Conservation (phyloP, 2,113 vertebrate genomes). For the Dissostichus mawsoni region DNA sequence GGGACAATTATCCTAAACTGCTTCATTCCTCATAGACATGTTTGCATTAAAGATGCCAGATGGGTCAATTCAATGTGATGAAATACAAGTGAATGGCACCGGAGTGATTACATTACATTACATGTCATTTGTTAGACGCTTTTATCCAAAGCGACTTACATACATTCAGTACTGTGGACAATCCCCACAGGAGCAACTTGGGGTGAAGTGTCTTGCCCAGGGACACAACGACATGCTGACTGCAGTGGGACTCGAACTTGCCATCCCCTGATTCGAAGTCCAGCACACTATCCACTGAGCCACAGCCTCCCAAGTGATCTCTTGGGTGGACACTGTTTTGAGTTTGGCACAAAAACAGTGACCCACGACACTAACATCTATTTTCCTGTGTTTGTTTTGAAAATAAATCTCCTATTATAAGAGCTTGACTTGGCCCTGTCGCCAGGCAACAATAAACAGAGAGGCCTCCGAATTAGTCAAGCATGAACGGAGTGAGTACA, state of each 20-base stretch:
- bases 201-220: no score
- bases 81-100: not conserved
- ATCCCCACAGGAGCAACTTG: no score
- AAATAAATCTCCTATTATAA: constrained; percentile 56
- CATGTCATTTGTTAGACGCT: no score
- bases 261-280: no score
- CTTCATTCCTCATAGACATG: not conserved
- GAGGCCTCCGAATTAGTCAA: constrained; percentile 61
- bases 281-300: no score
- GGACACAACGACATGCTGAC: no score
- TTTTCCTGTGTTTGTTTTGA: constrained; percentile 47
- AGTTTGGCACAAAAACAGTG: constrained; percentile 22
- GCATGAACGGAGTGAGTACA: constrained; percentile 58
- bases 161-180: no score
- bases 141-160: no score
- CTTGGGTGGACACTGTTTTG: constrained; percentile 4
- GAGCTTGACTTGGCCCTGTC: constrained; percentile 60
- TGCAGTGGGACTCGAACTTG: no score
- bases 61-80: constrained; percentile 3
- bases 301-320: not conserved
- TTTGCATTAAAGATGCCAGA: constrained; percentile 14
- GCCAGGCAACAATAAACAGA: constrained; percentile 66
- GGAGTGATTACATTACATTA: no score
- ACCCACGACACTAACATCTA: constrained; percentile 45
- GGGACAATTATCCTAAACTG: not conserved